phyloP scores from a whole-genome alignment of 2,797 vertebrate species.

The Parauchenoglanis punctatus region DNA sequence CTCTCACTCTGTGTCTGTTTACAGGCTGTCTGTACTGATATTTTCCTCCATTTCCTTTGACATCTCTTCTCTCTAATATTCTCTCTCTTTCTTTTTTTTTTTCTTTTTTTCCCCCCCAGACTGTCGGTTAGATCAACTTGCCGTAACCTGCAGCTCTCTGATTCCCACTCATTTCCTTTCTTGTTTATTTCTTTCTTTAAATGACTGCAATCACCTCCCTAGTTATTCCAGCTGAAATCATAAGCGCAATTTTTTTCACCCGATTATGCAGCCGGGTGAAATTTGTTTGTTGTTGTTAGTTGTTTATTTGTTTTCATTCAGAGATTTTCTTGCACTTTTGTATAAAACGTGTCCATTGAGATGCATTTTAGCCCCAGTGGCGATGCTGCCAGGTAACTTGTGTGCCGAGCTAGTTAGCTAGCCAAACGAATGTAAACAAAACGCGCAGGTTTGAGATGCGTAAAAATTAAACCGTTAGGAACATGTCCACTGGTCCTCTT shows the following conservation, averaged over 20 bases:
- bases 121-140: not conserved
- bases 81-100: conserved; percentile 6
- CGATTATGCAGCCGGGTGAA: not conserved
- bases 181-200: not conserved
- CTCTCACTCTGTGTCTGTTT: not conserved
- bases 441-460: not conserved
- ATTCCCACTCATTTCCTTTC: not conserved
- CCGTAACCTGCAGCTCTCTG: not conserved
- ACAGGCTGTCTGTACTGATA: not conserved
- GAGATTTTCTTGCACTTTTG: not conserved
- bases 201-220: not conserved
- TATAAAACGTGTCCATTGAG: not conserved
- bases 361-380: not conserved
- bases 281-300: not conserved
- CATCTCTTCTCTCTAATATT: not conserved
- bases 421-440: not conserved
- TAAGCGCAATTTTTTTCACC: not conserved
- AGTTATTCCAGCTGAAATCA: not conserved
- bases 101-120: not conserved
- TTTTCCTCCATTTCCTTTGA: not conserved
- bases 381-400: not conserved
- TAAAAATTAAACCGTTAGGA: not conserved
- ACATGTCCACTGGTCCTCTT: no score
- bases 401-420: not conserved
- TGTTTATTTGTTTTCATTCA: not conserved